Evolutionary conservation across 2,113 vertebrate genomes (phyloP).

Genomic region (Procavia capensis): DNA sequence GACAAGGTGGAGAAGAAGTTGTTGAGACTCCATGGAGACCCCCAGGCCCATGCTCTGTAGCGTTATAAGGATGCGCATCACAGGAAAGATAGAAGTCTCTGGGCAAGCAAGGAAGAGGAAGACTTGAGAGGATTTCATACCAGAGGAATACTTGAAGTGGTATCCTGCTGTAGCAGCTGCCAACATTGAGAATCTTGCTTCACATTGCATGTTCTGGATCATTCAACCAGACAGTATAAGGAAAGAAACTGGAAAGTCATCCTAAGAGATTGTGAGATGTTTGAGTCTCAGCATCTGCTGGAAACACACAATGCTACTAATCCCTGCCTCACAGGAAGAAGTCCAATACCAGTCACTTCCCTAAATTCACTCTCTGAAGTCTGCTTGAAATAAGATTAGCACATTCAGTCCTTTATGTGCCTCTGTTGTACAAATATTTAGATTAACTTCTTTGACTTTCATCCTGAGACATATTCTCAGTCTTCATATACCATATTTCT

Average conservation of each 20-base stretch:
- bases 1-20: background rate
- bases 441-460: background rate
- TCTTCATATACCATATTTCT: background rate
- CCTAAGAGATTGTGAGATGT: background rate
- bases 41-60: background rate
- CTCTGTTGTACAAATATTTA: background rate
- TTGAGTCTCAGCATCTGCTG: background rate
- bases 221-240: background rate
- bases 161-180: background rate
- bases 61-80: background rate
- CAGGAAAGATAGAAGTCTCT: background rate
- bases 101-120: background rate
- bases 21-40: background rate
- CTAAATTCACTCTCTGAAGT: background rate
- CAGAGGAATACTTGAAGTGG: background rate
- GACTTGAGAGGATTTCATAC: background rate
- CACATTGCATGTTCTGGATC: background rate
- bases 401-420: background rate
- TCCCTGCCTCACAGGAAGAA: background rate
- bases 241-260: background rate
- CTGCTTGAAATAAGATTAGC: background rate
- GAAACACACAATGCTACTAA: background rate
- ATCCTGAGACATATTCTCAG: background rate
- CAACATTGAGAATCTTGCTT: background rate
- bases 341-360: background rate